These are phyloP conservation scores for Nettapus auritus DNA, from an alignment of 2,113 vertebrate species.

Conservation along the genomic window DNA sequence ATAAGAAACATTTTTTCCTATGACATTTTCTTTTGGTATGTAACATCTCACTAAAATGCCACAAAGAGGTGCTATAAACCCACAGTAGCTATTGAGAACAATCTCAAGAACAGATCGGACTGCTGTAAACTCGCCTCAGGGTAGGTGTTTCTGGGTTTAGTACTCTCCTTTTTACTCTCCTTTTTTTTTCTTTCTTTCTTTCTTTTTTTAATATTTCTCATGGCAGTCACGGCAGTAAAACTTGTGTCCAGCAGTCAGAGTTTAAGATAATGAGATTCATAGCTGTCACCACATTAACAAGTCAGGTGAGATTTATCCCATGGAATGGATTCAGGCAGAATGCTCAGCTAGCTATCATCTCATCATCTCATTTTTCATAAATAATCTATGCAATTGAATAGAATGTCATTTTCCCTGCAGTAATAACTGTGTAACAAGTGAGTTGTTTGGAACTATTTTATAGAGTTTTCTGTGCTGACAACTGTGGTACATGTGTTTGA, in stretches of 20 bases:
- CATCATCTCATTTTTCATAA: constrained; percentile 56
- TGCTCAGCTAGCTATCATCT: constrained; percentile 51
- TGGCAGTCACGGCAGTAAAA: constrained; percentile 53
- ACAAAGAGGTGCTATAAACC: constrained; percentile 83
- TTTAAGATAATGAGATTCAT: constrained; percentile 71
- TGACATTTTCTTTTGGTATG: background rate
- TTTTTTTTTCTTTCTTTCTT: background rate
- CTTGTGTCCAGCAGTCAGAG: constrained; percentile 61
- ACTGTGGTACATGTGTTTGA: background rate
- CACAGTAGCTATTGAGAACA: background rate
- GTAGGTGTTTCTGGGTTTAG: constrained; percentile 63
- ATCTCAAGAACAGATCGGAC: constrained; percentile 32
- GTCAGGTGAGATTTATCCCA: constrained; percentile 48
- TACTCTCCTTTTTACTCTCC: constrained; percentile 28
- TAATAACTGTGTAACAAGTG: constrained; percentile 46
- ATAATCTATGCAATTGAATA: constrained; percentile 53
- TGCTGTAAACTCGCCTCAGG: constrained; percentile 34
- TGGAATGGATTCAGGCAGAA: constrained; percentile 48
- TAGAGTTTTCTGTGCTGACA: background rate
- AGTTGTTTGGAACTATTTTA: constrained; percentile 31
- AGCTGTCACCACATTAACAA: constrained; percentile 59
- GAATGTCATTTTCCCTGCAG: constrained; percentile 43
- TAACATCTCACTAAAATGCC: constrained; percentile 54
- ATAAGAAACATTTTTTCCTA: background rate
- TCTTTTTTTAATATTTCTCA: constrained; percentile 43